These are phyloP conservation scores for Alviniconcha strummeri DNA, from an alignment of 2,888 invertebrate genomes.

Conservation along the genomic window DNA sequence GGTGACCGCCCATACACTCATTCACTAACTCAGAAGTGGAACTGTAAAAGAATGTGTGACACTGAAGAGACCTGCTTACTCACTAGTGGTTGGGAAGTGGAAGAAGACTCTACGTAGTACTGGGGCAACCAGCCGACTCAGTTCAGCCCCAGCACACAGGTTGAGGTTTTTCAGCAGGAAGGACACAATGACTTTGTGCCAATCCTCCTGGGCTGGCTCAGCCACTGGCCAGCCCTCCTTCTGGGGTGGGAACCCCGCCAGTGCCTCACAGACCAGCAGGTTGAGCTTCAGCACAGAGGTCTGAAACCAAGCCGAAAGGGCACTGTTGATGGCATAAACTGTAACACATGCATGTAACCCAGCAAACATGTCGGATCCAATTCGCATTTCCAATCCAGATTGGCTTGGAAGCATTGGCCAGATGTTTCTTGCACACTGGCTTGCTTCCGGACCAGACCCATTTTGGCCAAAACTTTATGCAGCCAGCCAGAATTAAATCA, in stretches of 20 bases:
- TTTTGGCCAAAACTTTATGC: too few species aligned
- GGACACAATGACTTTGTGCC: not conserved
- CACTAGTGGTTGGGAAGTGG: constrained; percentile 19
- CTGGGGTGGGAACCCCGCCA: constrained; percentile 52
- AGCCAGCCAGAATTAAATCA: too few species aligned
- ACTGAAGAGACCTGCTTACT: not conserved
- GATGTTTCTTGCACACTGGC: too few species aligned
- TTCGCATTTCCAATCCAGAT: too few species aligned
- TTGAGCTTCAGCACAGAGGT: constrained; percentile 54
- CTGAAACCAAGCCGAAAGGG: constrained; percentile 35
- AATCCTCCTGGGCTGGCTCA: not conserved
- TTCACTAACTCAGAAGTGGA: too few species aligned
- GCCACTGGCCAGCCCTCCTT: not conserved
- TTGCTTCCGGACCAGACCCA: too few species aligned
- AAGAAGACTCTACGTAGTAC: constrained; percentile 35
- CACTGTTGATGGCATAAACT: too few species aligned
- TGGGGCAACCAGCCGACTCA: constrained; percentile 27
- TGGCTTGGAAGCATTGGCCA: too few species aligned
- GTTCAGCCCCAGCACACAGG: constrained; percentile 20
- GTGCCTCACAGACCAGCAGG: constrained; percentile 60
- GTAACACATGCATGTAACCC: too few species aligned
- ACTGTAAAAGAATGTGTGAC: too few species aligned
- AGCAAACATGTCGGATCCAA: too few species aligned
- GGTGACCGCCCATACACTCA: too few species aligned
- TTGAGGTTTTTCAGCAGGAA: constrained; percentile 23